phyloP scores from a whole-genome alignment of 2,113 vertebrate species.

The Sapajus apella region DNA sequence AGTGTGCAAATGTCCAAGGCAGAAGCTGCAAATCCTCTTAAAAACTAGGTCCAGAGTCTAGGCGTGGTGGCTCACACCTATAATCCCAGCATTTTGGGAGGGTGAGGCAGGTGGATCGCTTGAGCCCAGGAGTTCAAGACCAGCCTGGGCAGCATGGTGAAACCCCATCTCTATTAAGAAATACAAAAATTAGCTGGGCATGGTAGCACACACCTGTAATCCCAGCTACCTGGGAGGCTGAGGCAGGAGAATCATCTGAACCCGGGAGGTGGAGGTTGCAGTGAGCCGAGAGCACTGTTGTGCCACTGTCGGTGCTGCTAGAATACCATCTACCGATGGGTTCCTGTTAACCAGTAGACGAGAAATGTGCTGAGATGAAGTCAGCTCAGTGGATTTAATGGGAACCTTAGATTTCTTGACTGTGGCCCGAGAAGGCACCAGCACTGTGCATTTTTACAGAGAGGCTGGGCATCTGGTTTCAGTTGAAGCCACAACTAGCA shows the following conservation, averaged over 20 bases:
- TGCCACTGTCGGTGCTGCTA: background rate
- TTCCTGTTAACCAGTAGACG: background rate
- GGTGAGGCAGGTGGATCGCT: background rate
- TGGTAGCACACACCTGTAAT: no score
- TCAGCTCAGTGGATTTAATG: background rate
- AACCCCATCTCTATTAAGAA: background rate
- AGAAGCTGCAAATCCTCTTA: background rate
- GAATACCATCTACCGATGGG: background rate
- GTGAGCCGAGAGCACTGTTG: no score
- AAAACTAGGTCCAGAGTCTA: background rate
- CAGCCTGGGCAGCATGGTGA: background rate
- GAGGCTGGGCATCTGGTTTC: constrained; percentile 19
- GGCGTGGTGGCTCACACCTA: background rate
- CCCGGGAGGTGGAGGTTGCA: no score
- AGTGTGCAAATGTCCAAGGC: background rate
- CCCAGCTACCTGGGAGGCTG: no score
- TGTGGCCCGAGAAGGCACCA: background rate
- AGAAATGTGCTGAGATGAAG: background rate
- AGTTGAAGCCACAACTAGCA: constrained; percentile 48
- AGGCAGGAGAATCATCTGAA: no score
- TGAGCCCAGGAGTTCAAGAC: background rate
- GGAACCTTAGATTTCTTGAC: background rate
- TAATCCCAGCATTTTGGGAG: background rate
- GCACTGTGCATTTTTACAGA: background rate
- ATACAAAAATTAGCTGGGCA: no score